Evolutionary conservation across 2,113 vertebrate genomes (phyloP).

Genomic region (Anarrhichthys ocellatus): DNA sequence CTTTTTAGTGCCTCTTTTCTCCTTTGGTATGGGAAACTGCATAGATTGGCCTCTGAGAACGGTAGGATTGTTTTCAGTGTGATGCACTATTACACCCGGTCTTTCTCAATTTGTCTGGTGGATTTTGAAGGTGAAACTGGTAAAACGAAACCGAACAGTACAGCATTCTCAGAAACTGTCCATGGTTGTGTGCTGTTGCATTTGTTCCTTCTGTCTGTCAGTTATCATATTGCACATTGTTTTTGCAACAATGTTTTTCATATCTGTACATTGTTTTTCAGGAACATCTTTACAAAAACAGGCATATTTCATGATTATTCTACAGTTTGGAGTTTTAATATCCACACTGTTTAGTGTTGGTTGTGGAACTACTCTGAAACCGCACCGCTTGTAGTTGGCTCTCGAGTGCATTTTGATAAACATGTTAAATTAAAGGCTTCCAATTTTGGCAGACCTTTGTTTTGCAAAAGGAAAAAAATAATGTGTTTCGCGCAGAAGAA

Average conservation of each 20-base stretch:
- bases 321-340: neutral
- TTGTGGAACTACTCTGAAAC: neutral
- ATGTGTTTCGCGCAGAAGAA: constrained; percentile 3
- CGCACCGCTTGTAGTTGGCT: neutral
- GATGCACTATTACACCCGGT: neutral
- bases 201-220: constrained; percentile 2
- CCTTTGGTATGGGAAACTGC: constrained; percentile 92
- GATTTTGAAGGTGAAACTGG: constrained; percentile 5
- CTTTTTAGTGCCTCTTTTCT: constrained; percentile 70
- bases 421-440: neutral
- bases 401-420: constrained; percentile 4
- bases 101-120: constrained; percentile 13
- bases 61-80: constrained; percentile 81
- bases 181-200: neutral
- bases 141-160: neutral
- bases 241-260: neutral
- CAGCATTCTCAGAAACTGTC: neutral
- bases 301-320: neutral
- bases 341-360: neutral
- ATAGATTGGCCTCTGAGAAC: constrained; percentile 90
- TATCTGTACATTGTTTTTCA: neutral
- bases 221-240: neutral
- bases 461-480: neutral
- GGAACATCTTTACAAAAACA: neutral
- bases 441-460: constrained; percentile 14